phyloP scores from a whole-genome alignment of 2,888 invertebrate species.

The Ophion slaviceki region DNA sequence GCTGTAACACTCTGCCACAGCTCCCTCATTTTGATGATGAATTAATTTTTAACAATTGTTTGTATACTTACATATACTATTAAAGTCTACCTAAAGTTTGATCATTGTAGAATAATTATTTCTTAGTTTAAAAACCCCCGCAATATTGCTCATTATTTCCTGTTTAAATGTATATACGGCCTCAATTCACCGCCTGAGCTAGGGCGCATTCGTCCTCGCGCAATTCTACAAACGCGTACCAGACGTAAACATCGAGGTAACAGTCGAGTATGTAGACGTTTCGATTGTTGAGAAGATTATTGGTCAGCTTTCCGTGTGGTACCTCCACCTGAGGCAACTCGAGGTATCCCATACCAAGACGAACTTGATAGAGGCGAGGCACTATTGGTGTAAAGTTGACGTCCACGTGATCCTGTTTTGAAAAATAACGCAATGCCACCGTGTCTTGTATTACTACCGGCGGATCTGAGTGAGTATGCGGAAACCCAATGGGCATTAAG shows the following conservation, averaged over 20 bases:
- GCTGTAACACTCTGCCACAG: too few relatives aligned
- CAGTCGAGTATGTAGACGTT: conserved; percentile 99
- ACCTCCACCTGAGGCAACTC: conserved; percentile 97
- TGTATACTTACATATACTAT: too few relatives aligned
- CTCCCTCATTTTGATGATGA: too few relatives aligned
- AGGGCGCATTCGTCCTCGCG: background rate
- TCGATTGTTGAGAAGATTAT: conserved; percentile 92
- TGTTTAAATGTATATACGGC: too few relatives aligned
- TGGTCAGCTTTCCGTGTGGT: conserved; percentile 90
- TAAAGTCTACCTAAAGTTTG: too few relatives aligned
- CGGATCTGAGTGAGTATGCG: too few relatives aligned
- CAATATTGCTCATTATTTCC: too few relatives aligned
- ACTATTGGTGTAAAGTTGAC: conserved; percentile 87
- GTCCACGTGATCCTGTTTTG: conserved; percentile 89
- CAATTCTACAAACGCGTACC: conserved; percentile 85
- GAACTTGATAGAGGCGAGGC: conserved; percentile 96
- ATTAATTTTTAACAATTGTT: too few relatives aligned
- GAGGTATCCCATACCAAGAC: conserved; percentile 98
- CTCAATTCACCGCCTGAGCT: too few relatives aligned
- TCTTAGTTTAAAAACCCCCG: too few relatives aligned
- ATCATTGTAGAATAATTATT: too few relatives aligned
- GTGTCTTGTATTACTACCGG: background rate
- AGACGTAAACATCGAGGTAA: conserved; percentile 96
- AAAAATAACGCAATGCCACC: conserved; percentile 46
- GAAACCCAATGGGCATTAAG: too few relatives aligned